Evolutionary conservation across 2,888 invertebrate genomes (phyloP), one percentile per base, ranked within the genome.

Genomic region (Toxonevra muliebris): DNA sequence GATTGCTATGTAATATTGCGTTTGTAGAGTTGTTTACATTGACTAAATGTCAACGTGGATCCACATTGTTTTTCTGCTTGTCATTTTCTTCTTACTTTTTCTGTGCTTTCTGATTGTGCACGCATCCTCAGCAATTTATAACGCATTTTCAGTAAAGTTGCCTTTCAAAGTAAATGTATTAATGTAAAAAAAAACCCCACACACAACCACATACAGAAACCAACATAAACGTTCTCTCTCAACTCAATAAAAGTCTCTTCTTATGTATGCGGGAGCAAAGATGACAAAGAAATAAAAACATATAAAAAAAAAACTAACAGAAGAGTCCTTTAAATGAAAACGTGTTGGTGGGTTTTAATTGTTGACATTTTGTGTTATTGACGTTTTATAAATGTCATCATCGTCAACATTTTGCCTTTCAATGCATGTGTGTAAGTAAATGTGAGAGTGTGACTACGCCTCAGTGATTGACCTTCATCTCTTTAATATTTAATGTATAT

Each of bases 271-370:
- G 30, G 2, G 30, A 30, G 30, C 30, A 30, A 30, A 7, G 20
- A 19, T 50, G 61, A 45, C 42, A 15, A 52, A 10, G 13, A 53
- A 20, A 43, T 30, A 40, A 41, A 42, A 54, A 61, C 7, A 52
- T 58, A 30, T 40, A 43, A 12, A 7, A 54, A 30, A 48, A 43
- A 12, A 7, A 54, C 55, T 10, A 12, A 55, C 30, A 57, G 48
- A 42, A 54, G 20, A n/a, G 41, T 20, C 48, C 15, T 61, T 42
- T n/a, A 72, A 77, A 74, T 74, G 76, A 73, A 75, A 76, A 75
- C 76, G 74, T 78, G 78, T 77, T 76, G 74, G 71, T 70, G 73
- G 73, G 64, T 73, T 77, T 77, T 75, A 76, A 76, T 77, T 77
- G 74, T 74, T 71, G 70, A 70, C 66, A 69, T 52, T 69, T 30